Evolutionary conservation across 1,140 invertebrate genomes (phyloP), one percentile per base, ranked within the genome.

Genomic region (Procambarus virginalis): DNA sequence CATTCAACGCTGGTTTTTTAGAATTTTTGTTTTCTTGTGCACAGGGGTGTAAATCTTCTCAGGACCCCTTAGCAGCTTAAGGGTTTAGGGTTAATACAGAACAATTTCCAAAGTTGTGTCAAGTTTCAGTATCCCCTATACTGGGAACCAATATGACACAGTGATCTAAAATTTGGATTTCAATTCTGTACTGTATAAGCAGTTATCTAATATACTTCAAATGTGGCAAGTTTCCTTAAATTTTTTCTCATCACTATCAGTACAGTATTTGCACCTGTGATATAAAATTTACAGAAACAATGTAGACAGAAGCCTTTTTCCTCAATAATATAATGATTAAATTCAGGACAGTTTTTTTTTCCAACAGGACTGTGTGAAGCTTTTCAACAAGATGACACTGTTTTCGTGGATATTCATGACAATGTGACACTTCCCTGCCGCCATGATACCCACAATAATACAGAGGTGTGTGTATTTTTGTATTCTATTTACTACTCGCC

Each of bases 301-400:
- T 49, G 3, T 9, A 58, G 17, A 68, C 17, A 68, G 64, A 2
- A 17, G 20, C 64, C 64, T 68, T 17, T 17, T 20, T 68, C 8
- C 20, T 68, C 20, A 20, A 20, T n/a, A 68, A 17, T 68, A 5
- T 5, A 68, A 68, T 17, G 4, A 5, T 68, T n/a, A 68, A 68
- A 5, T 17, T n/a, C 12, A 17, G 17, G 17, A 68, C 5, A 20
- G 12, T 17, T n/a, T n/a, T 17, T 68, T 12, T 81, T 64, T 12
- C 20, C 60, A 55, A 60, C 34, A 82, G 80, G 58, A 8, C 60
- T 82, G 68, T 82, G 68, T 82, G 80, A 60, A 82, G 60, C n/a
- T 6, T 82, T 82, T 82, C 58, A 60, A 20, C n/a, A 68, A 68
- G 60, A 68, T 10, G 4, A 64, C 10, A 60, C 51, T 34, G n/a